phyloP scores from a whole-genome alignment of 1,140 invertebrate species.

The Paraescarpia echinospica region DNA sequence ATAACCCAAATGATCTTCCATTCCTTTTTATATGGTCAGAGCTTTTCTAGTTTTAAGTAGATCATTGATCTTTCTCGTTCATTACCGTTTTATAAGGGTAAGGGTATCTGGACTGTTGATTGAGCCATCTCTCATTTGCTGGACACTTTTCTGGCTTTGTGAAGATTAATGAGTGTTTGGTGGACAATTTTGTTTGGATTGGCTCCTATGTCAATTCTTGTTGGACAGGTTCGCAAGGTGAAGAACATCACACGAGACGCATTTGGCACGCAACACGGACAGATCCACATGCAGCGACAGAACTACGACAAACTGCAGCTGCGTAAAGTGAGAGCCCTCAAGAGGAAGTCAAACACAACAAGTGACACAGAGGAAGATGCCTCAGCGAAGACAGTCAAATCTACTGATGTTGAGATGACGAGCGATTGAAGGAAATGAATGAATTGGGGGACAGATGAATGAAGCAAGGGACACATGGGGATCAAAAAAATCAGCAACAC shows the following conservation, averaged over 20 bases:
- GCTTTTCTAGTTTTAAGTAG: too few relatives aligned
- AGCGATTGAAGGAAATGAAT: not conserved
- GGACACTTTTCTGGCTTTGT: too few relatives aligned
- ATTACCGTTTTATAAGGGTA: too few relatives aligned
- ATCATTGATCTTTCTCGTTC: too few relatives aligned
- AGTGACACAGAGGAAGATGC: not conserved
- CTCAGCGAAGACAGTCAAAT: not conserved
- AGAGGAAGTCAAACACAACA: constrained; percentile 33
- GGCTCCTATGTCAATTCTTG: constrained; percentile 27
- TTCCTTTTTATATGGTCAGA: too few relatives aligned
- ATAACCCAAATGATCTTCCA: too few relatives aligned
- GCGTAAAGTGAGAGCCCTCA: constrained; percentile 89
- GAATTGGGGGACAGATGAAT: not conserved
- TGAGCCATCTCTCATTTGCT: too few relatives aligned
- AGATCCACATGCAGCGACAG: constrained; percentile 90
- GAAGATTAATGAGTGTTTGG: too few relatives aligned
- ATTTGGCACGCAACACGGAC: constrained; percentile 86
- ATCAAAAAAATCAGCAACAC: not conserved
- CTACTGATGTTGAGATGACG: not conserved
- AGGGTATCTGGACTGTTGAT: too few relatives aligned
- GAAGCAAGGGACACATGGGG: too few relatives aligned
- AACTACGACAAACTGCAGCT: constrained; percentile 84
- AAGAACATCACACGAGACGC: constrained; percentile 88
- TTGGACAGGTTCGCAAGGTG: constrained; percentile 72
- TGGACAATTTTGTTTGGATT: too few relatives aligned